A percentile compares a stretch with the other conserved stretches of the same genome.
Evolutionary conservation across 2,888 invertebrate genomes (phyloP).

Genomic region (Synergus umbraculus): DNA sequence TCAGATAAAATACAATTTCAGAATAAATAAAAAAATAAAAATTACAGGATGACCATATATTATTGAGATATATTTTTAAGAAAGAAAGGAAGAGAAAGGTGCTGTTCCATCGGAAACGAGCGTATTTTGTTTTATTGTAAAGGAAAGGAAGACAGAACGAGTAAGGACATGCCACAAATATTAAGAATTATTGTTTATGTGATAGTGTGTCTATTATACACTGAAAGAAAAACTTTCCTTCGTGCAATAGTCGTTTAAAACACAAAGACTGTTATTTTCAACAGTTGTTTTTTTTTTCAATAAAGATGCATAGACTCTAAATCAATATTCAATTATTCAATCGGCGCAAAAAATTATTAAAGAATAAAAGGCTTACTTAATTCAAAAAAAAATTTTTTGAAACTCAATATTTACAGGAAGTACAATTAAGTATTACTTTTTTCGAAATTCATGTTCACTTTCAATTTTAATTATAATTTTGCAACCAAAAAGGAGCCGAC

Average conservation of each 20-base stretch:
- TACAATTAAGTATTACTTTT: no score
- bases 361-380: background rate
- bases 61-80: background rate
- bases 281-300: background rate
- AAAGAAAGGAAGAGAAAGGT: conserved; percentile 31
- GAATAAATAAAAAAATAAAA: background rate
- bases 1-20: background rate
- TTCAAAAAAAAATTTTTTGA: no score
- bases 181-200: conserved; percentile 19
- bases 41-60: background rate
- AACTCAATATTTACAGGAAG: no score
- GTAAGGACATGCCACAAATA: conserved; percentile 11
- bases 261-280: background rate
- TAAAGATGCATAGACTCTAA: background rate
- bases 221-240: conserved; percentile 21
- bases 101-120: background rate
- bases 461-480: background rate
- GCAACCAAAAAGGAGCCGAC: background rate
- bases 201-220: conserved; percentile 9
- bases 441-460: background rate
- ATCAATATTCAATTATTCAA: background rate
- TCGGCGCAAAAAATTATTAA: background rate
- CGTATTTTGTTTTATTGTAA: conserved; percentile 8
- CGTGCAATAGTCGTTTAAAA: background rate
- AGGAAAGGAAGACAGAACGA: background rate